Base-by-base conservation (phyloP, 2,797 vertebrate genomes). In the Thaleichthys pacificus region DNA sequence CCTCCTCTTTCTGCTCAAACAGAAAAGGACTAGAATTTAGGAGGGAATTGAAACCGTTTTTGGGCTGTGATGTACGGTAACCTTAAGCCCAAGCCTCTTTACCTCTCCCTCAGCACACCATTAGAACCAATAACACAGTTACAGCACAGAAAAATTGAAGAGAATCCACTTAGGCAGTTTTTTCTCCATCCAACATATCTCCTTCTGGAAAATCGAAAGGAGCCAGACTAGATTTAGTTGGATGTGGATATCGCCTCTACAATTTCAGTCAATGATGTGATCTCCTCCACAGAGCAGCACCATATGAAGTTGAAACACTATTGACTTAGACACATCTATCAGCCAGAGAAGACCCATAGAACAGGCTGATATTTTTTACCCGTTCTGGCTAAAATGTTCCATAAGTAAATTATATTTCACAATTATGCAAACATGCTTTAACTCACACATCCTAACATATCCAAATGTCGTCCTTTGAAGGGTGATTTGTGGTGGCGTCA, bases 211-310 rank as follows among this genome's bases (percentile, higher is more conserved):
- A 83, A 86, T 84, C 72, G 22, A 89, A 89, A 85, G 78, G 1
- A 78, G 66, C 69, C 62, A 26, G 61, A 78, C 47, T 1, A 54
- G 60, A 21, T 42, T 14, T 67, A 24, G 68, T 32, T 63, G 26
- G 26, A 67, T 71, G 68, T 35, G 61, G 17, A 79, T 68, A 42
- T 72, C 56, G 58, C 68, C 51, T 86, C 84, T 82, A 73, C 61
- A 68, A 82, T 89, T 89, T 87, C 88, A 85, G 79, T 87, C 88
- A 86, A 79, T 89, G 75, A 76, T 77, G 80, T 54, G 74, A 87
- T 75, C 74, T 65, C 11, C 32, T 78, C 77, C 65, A 30, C 66
- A 56, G 68, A 63, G 42, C 11, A 38, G 42, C 42, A 2, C 35
- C 35, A 11, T 38, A 11, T 12, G 9, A 47, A 47, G 42, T 47